Percentiles rank a stretch among this genome's conserved stretches.
These are phyloP conservation scores for Nerophis lumbriciformis DNA, from an alignment of 2,113 vertebrate species.

Conservation along the genomic window DNA sequence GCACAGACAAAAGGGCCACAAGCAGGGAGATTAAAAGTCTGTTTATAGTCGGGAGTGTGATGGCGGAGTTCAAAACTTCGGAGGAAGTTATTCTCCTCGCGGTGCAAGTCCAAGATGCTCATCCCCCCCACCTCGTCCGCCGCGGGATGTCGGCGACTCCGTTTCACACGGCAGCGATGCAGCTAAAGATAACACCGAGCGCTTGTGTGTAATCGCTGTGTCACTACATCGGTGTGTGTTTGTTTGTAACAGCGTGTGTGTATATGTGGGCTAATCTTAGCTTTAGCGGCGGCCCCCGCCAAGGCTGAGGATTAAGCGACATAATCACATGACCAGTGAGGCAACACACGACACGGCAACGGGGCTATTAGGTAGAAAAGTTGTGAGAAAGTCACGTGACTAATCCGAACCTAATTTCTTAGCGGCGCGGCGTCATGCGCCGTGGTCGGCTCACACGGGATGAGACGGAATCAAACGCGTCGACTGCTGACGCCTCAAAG, in stretches of 20 bases:
- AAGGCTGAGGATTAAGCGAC: conserved; percentile 56
- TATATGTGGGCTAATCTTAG: conserved; percentile 70
- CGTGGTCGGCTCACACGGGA: neutral
- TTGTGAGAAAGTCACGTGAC: neutral
- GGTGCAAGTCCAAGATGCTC: neutral
- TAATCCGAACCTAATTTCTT: neutral
- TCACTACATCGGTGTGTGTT: conserved; percentile 25
- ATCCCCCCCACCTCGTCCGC: neutral
- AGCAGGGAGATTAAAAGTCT: neutral
- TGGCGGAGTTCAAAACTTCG: neutral
- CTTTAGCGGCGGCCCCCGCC: conserved; percentile 50
- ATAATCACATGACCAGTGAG: conserved; percentile 42
- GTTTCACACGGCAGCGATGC: neutral
- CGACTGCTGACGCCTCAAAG: conserved; percentile 1
- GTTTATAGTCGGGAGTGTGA: neutral
- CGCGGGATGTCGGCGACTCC: neutral
- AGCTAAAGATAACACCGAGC: conserved; percentile 1
- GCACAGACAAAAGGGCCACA: conserved; percentile 3
- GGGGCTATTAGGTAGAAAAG: neutral
- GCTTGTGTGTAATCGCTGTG: conserved; percentile 20
- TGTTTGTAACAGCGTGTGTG: conserved; percentile 20
- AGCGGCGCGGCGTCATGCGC: no score
- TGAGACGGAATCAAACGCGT: neutral
- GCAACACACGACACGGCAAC: conserved; percentile 1
- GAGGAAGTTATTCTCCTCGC: neutral